Percentiles rank a stretch among this genome's conserved stretches.
Conservation (phyloP, 2,888 invertebrate species). For the Zaprionus obscuricornis region DNA sequence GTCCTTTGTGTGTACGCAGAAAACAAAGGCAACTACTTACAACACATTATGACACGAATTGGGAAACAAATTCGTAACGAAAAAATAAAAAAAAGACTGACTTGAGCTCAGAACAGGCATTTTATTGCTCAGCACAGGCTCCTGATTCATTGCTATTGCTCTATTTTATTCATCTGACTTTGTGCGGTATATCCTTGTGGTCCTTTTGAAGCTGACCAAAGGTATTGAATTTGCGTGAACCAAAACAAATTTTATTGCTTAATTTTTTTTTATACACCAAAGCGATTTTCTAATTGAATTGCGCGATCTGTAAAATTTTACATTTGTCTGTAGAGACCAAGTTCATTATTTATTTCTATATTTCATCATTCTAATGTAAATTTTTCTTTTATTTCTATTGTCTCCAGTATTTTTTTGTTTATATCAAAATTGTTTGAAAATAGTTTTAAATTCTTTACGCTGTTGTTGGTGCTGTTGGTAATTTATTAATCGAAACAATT, state of each 20-base stretch:
- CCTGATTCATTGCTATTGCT: constrained; percentile 76
- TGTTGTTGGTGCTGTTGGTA: constrained; percentile 30
- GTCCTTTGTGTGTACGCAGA: constrained; percentile 55
- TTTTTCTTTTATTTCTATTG: constrained; percentile 42
- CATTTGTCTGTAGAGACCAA: constrained; percentile 66
- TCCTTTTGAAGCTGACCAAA: constrained; percentile 62
- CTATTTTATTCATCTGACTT: constrained; percentile 56
- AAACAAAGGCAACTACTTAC: constrained; percentile 70
- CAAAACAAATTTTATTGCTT: constrained; percentile 84
- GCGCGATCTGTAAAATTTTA: constrained; percentile 74
- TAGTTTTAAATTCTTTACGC: constrained; percentile 37
- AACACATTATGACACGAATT: constrained; percentile 75
- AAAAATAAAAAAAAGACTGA: constrained; percentile 11
- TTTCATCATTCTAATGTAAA: constrained; percentile 61
- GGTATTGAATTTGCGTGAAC: constrained; percentile 81
- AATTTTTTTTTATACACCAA: constrained; percentile 76
- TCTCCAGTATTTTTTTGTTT: constrained; percentile 20
- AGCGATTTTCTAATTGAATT: constrained; percentile 64
- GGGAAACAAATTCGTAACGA: constrained; percentile 28
- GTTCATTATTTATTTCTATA: constrained; percentile 72
- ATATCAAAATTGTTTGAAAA: constrained; percentile 12
- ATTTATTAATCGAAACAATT: constrained; percentile 59
- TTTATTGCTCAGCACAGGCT: constrained; percentile 57
- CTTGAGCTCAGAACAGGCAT: constrained; percentile 50
- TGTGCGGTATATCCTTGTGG: constrained; percentile 50